These are phyloP conservation scores for Channallabes apus DNA, from an alignment of 2,797 vertebrate species.

Conservation along the genomic window DNA sequence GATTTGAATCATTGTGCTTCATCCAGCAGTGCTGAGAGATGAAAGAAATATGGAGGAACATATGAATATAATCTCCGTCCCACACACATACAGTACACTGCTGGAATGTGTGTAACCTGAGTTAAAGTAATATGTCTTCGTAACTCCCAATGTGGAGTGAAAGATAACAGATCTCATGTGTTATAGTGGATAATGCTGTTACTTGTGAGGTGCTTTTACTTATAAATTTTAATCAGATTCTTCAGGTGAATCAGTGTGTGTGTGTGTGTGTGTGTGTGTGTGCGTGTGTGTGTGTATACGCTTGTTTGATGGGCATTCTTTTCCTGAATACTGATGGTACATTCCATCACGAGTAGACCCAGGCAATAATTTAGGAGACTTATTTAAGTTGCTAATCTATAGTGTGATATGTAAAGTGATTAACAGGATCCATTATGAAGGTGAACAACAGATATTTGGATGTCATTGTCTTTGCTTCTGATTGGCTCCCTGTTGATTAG, in stretches of 20 bases:
- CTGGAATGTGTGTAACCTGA: not conserved
- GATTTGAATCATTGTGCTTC: not conserved
- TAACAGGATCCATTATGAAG: not conserved
- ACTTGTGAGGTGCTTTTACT: not conserved
- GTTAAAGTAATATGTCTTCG: not conserved
- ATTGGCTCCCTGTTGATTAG: too few species aligned
- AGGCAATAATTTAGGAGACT: not conserved
- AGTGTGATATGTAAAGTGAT: not conserved
- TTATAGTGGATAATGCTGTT: not conserved
- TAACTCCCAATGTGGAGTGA: not conserved
- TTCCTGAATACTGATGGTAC: not conserved
- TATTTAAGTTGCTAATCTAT: not conserved
- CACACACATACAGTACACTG: not conserved
- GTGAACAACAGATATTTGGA: not conserved
- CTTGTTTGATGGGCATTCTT: too few species aligned
- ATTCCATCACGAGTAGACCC: not conserved
- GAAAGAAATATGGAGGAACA: not conserved
- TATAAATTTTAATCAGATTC: not conserved
- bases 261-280: not conserved
- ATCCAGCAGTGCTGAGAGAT: not conserved
- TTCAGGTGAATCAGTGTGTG: not conserved
- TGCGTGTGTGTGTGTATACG: too few species aligned
- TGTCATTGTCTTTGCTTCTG: not conserved
- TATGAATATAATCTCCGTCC: not conserved
- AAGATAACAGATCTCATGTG: not conserved